Percentiles rank a stretch among this genome's conserved stretches.
Conservation (phyloP, 2,797 vertebrate species). For the Thaleichthys pacificus region DNA sequence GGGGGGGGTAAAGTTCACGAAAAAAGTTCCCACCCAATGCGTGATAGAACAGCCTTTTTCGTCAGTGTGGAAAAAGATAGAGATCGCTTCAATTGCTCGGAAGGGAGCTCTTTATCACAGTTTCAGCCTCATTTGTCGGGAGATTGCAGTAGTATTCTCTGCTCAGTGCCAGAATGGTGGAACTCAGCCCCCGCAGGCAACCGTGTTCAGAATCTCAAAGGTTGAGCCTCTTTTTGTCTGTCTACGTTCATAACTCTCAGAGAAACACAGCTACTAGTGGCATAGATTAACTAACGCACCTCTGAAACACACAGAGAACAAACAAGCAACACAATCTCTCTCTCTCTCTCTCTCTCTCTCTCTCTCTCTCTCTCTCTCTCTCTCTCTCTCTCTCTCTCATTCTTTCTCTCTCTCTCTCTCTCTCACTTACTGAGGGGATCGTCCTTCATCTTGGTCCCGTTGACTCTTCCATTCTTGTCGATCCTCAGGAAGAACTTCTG, state of each 20-base stretch:
- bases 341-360: too few species aligned
- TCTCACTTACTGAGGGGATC: constrained; percentile 87
- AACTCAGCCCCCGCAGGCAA: background rate
- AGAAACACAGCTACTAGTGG: too few species aligned
- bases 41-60: background rate
- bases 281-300: too few species aligned
- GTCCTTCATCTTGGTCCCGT: constrained; percentile 93
- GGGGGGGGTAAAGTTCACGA: background rate
- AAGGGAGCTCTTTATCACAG: background rate
- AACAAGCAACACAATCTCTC: background rate
- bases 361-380: constrained; percentile 53
- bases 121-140: constrained; percentile 1
- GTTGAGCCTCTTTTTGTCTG: background rate
- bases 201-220: background rate
- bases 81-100: background rate
- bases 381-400: too few species aligned
- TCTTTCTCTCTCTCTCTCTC: too few species aligned
- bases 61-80: background rate
- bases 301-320: background rate
- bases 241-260: too few species aligned
- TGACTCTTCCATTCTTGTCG: constrained; percentile 87
- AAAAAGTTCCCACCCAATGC: background rate
- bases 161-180: background rate
- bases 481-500: constrained; percentile 97
- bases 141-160: background rate